Evolutionary conservation across 92 coral and sea anemone species (phyloP).

Genomic region (Diadumene lineata): DNA sequence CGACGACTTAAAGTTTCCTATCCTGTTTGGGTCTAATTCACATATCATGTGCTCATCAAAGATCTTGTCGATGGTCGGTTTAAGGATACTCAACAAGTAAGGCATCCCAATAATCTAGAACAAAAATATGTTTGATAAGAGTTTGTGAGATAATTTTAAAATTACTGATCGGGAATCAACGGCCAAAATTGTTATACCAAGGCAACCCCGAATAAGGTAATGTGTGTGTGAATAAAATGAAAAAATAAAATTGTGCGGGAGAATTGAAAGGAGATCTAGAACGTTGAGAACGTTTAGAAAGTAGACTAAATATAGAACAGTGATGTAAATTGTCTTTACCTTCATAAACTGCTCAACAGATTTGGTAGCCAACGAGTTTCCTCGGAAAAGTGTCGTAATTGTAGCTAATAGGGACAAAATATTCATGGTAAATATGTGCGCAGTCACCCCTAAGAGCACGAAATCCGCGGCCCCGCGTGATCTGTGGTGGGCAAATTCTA

Average conservation of each 20-base stretch:
- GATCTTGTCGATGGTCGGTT: constrained; percentile 90
- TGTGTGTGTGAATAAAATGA: too few relatives aligned
- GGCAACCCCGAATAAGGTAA: too few relatives aligned
- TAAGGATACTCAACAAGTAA: constrained; percentile 71
- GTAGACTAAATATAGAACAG: neutral
- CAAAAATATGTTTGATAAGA: too few relatives aligned
- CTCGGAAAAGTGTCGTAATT: constrained; percentile 82
- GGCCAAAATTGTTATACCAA: too few relatives aligned
- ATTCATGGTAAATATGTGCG: too few relatives aligned
- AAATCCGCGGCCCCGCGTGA: too few relatives aligned
- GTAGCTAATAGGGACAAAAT: constrained; percentile 45
- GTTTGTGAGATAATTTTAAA: too few relatives aligned
- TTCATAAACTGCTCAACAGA: constrained; percentile 93
- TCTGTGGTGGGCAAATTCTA: too few relatives aligned
- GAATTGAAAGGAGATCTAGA: too few relatives aligned
- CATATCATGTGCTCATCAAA: constrained; percentile 87
- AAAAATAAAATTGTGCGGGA: too few relatives aligned
- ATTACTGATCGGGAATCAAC: too few relatives aligned
- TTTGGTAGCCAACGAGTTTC: constrained; percentile 90
- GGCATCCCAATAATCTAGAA: constrained; percentile 93
- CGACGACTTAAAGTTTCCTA: constrained; percentile 46
- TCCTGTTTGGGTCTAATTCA: constrained; percentile 86
- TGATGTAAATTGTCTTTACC: constrained; percentile 28
- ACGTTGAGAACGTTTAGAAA: neutral
- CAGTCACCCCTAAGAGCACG: too few relatives aligned